Evolutionary conservation across 2,888 invertebrate genomes (phyloP).

Genomic region (Ennomos quercinarius): DNA sequence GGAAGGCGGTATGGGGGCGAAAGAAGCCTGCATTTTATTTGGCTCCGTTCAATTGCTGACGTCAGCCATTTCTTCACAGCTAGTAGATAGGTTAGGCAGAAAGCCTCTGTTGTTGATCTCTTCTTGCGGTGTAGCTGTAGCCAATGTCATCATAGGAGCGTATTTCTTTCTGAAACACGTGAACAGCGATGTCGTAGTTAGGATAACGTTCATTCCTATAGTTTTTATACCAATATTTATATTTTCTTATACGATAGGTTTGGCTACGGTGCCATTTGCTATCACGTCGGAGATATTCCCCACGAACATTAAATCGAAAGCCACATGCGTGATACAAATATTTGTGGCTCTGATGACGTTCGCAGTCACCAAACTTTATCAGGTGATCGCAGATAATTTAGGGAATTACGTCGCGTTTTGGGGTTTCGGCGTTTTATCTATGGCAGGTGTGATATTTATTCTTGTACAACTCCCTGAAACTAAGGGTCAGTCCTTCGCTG

Average conservation of each 20-base stretch:
- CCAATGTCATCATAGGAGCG: constrained; percentile 81
- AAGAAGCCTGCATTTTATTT: constrained; percentile 81
- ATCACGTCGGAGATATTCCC: constrained; percentile 88
- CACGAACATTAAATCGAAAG: constrained; percentile 86
- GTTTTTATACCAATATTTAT: constrained; percentile 86
- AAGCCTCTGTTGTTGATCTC: constrained; percentile 86
- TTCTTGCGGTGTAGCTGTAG: constrained; percentile 81
- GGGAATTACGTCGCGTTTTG: constrained; percentile 84
- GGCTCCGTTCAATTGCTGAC: constrained; percentile 83
- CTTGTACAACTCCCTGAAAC: constrained; percentile 84
- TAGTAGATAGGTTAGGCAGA: constrained; percentile 87
- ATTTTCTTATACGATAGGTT: constrained; percentile 86
- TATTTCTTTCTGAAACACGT: constrained; percentile 84
- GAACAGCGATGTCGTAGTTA: constrained; percentile 72
- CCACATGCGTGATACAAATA: constrained; percentile 87
- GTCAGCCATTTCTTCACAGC: constrained; percentile 83
- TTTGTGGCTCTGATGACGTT: constrained; percentile 86
- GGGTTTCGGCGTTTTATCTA: constrained; percentile 80
- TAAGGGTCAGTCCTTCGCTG: constrained; percentile 86
- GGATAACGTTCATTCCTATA: constrained; percentile 84
- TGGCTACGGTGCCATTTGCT: constrained; percentile 87
- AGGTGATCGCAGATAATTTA: constrained; percentile 79
- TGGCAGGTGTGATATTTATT: constrained; percentile 82
- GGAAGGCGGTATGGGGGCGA: constrained; percentile 75
- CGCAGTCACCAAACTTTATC: constrained; percentile 85